Base-by-base conservation (phyloP, 2,888 invertebrate genomes). In the Drosophila bunnanda region DNA sequence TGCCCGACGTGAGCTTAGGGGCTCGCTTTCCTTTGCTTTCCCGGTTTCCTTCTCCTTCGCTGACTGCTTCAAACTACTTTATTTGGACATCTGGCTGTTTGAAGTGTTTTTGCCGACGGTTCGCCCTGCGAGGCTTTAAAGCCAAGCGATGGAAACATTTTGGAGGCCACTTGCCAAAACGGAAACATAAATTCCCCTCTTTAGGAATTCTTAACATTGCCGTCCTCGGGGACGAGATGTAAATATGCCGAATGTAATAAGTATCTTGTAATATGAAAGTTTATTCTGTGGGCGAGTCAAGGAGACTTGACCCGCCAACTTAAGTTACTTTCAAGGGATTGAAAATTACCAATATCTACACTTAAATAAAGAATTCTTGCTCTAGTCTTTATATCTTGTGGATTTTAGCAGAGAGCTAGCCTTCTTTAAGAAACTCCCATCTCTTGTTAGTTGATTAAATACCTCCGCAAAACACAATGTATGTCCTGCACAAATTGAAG, bases 51-150 rank as follows among this genome's bases (percentile, higher is more conserved):
- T 44, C 6, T 20, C 32, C 53, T 20, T n/a, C 36, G 48, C 28
- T 44, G 55, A 39, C 25, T 46, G 52, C 60, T 86, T 64, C 61
- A 65, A 84, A 87, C 88, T 87, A 82, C 85, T 79, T 82, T 84
- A 81, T 81, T 82, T 73, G 64, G 72, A 71, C 79, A 77, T 68
- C 72, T 81, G 68, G 77, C 60, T 68, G 75, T 85, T 85, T 75
- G 76, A 82, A 82, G 72, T 73, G 53, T 34, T 39, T 39, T 30
- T 32, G 39, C 20, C 6, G 34, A 2, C 22, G 15, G 22, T 34
- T 32, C 30, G 17, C 30, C 4, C 8, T 12, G 13, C 13, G 38
- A 6, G 32, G 57, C 62, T 54, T 80, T 66, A 76, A 77, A 41
- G 55, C 62, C 15, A 41, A 50, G 15, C 41, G 34, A 67, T 41